Conservation (phyloP, 2,113 vertebrate genomes). For the Rhea americana region DNA sequence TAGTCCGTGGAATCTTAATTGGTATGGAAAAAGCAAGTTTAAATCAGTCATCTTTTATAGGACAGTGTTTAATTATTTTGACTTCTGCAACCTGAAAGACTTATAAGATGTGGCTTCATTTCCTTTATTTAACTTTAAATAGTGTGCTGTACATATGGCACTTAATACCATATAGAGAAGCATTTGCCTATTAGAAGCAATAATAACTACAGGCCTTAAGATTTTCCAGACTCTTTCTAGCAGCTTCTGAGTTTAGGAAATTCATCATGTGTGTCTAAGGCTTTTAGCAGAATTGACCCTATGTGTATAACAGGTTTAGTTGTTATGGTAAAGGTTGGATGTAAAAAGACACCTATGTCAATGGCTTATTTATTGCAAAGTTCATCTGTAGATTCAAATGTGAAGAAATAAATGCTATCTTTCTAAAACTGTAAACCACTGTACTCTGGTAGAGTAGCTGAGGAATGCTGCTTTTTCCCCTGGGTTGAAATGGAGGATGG, state of each 20-base stretch:
- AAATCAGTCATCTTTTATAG: neutral
- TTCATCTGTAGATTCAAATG: neutral
- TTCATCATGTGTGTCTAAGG: accelerated
- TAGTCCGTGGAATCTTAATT: neutral
- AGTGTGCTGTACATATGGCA: neutral
- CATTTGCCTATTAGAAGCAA: neutral
- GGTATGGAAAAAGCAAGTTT: neutral
- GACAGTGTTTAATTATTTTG: neutral
- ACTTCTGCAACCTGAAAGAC: neutral
- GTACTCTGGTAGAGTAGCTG: neutral
- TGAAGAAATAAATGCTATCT: neutral
- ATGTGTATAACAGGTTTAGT: accelerated
- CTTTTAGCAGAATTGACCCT: neutral
- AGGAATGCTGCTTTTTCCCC: neutral
- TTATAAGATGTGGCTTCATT: neutral
- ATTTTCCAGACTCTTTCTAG: neutral
- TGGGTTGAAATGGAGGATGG: accelerated
- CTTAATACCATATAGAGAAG: neutral
- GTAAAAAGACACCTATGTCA: neutral
- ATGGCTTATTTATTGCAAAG: neutral
- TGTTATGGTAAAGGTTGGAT: accelerated
- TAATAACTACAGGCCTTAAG: neutral
- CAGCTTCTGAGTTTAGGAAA: accelerated
- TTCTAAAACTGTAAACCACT: accelerated
- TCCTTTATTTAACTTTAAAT: neutral